These are phyloP conservation scores for Pseudomyrmex concolor DNA, from an alignment of 1,140 invertebrate genomes.

Conservation along the genomic window DNA sequence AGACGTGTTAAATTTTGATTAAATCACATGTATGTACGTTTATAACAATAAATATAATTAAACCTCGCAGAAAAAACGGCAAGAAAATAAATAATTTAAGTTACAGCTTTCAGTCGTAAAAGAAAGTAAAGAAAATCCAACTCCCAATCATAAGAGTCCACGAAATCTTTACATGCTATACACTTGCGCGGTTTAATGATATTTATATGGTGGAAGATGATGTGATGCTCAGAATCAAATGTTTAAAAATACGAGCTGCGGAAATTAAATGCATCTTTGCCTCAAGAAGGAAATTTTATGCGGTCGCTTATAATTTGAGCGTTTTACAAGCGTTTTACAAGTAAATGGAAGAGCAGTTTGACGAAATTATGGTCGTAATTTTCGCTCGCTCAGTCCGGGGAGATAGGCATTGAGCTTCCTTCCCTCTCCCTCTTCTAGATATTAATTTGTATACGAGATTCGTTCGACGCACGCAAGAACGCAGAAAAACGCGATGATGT, in stretches of 20 bases:
- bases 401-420: conserved; percentile 12
- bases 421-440: neutral
- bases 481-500: conserved; percentile 31
- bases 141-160: neutral
- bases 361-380: conserved; percentile 49
- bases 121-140: neutral
- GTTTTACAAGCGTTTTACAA: conserved; percentile 38
- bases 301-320: conserved; percentile 31
- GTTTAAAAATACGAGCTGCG: neutral
- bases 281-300: conserved; percentile 19
- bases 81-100: neutral
- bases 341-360: conserved; percentile 38
- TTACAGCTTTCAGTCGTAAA: neutral
- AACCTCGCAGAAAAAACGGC: neutral
- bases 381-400: conserved; percentile 40
- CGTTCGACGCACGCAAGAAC: conserved; percentile 10
- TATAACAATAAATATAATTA: neutral
- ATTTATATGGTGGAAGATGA: neutral
- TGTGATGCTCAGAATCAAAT: neutral
- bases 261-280: conserved; percentile 18
- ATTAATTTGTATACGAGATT: conserved; percentile 54
- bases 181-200: neutral
- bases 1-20: conserved; percentile 11
- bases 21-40: neutral
- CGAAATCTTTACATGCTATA: neutral